Conservation (phyloP, 2,797 vertebrate genomes). For the Megaceryle alcyon region DNA sequence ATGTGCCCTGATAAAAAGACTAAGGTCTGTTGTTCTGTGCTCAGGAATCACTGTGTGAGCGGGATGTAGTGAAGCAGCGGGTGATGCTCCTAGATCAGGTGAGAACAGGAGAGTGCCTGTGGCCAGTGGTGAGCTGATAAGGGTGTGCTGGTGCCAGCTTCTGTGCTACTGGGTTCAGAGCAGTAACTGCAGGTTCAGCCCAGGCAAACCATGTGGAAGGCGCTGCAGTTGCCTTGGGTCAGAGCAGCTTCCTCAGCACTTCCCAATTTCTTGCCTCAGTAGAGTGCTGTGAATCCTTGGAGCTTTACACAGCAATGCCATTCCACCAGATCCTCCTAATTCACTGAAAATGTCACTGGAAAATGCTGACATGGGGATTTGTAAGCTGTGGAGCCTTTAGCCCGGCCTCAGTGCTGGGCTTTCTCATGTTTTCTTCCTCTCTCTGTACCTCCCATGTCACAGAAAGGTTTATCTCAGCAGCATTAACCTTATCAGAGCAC, state of each 20-base stretch:
- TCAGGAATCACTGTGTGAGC: neutral
- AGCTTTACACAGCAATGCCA: neutral
- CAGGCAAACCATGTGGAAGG: neutral
- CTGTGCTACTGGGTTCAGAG: neutral
- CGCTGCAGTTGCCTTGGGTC: neutral
- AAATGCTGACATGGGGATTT: neutral
- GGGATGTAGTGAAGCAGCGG: neutral
- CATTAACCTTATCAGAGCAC: rapidly evolving
- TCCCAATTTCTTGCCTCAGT: constrained; percentile 12
- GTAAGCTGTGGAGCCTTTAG: neutral
- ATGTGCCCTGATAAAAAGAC: neutral
- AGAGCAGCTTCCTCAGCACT: neutral
- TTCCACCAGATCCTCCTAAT: neutral
- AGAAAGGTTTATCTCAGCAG: neutral
- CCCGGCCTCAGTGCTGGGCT: neutral
- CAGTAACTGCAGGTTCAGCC: neutral
- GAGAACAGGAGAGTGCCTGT: neutral
- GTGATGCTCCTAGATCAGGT: neutral
- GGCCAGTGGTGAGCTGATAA: neutral
- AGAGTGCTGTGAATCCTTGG: neutral
- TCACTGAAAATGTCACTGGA: neutral
- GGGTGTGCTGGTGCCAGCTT: neutral
- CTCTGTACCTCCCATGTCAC: neutral
- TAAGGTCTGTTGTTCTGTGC: neutral
- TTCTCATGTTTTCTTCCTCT: neutral